Evolutionary conservation across 2,888 invertebrate species (phyloP).

Genomic region (Athrips mouffetella): DNA sequence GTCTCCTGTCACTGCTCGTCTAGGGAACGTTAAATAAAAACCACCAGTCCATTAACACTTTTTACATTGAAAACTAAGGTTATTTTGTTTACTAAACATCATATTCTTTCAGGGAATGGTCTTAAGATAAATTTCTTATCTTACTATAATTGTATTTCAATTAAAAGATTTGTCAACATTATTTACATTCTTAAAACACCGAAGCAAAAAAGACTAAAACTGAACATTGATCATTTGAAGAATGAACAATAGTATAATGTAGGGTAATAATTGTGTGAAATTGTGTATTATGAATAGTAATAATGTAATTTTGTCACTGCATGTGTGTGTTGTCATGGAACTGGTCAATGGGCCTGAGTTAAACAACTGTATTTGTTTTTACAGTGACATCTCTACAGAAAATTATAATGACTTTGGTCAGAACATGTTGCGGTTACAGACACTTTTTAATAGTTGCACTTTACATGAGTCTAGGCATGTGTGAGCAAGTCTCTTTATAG

Average conservation of each 20-base stretch:
- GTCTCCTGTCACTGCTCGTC: no score
- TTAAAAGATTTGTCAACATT: no score
- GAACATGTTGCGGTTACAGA: constrained; percentile 71
- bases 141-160: neutral
- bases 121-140: no score
- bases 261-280: neutral
- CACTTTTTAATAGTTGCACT: constrained; percentile 69
- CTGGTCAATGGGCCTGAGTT: constrained; percentile 46
- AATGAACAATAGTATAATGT: neutral
- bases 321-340: constrained; percentile 43
- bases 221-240: neutral
- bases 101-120: no score
- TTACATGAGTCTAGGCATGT: constrained; percentile 69
- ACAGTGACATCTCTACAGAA: constrained; percentile 75
- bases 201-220: no score
- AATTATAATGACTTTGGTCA: constrained; percentile 64
- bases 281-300: neutral
- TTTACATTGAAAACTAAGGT: no score
- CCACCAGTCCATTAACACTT: no score
- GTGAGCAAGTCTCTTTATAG: constrained; percentile 47
- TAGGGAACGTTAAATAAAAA: no score
- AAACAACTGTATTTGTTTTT: constrained; percentile 76
- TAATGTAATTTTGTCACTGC: constrained; percentile 28
- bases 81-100: no score
- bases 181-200: no score